These are phyloP conservation scores for Sceloporus undulatus DNA, from an alignment of 2,113 vertebrate species.

Conservation along the genomic window DNA sequence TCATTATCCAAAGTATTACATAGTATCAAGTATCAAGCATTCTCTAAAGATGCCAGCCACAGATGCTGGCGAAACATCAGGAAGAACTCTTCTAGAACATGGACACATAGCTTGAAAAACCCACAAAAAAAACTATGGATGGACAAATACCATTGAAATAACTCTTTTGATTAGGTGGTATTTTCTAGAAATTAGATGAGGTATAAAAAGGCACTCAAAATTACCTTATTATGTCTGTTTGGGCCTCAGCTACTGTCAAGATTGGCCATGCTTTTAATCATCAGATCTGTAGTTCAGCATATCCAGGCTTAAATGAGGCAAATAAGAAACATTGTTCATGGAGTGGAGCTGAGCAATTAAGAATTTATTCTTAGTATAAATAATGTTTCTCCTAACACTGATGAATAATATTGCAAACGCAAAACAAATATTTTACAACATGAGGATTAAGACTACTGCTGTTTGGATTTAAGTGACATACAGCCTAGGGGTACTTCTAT, in stretches of 20 bases:
- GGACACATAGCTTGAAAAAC: too few relatives aligned
- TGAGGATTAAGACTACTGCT: not conserved
- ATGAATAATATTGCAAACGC: not conserved
- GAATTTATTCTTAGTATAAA: conserved; percentile 15
- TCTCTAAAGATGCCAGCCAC: too few relatives aligned
- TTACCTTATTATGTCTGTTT: not conserved
- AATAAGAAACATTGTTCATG: conserved; percentile 9
- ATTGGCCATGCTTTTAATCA: not conserved
- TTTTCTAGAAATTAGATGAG: not conserved
- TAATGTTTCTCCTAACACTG: not conserved
- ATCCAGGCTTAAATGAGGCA: not conserved
- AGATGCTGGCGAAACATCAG: too few relatives aligned
- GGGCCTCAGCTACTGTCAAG: not conserved
- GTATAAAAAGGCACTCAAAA: not conserved
- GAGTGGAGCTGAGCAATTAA: not conserved
- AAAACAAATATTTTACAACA: conserved; percentile 8
- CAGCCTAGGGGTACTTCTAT: not conserved
- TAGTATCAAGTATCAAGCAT: too few relatives aligned
- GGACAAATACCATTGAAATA: not conserved
- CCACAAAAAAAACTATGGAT: too few relatives aligned
- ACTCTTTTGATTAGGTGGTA: too few relatives aligned
- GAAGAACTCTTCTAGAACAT: too few relatives aligned
- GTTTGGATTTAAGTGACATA: not conserved
- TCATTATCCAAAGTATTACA: not conserved
- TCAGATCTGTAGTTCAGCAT: not conserved